Evolutionary conservation across 2,888 invertebrate species (phyloP).

Genomic region (Syritta pipiens): DNA sequence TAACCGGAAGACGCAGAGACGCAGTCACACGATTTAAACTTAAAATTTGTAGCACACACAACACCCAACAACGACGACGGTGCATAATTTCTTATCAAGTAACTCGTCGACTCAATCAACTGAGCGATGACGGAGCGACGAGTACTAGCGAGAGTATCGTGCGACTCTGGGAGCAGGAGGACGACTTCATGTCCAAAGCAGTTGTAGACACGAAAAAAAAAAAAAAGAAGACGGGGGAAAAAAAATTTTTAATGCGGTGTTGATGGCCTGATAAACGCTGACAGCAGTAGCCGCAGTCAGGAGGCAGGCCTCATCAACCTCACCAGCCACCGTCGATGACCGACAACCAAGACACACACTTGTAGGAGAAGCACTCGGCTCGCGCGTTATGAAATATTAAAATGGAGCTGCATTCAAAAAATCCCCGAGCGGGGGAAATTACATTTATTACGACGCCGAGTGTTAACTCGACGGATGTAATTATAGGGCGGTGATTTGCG

Average conservation of each 20-base stretch:
- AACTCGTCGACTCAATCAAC: slow-evolving; percentile 56
- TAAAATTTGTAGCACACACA: slow-evolving; percentile 32
- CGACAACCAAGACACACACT: slow-evolving; percentile 17
- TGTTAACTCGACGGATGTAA: slow-evolving; percentile 63
- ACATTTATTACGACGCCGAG: slow-evolving; percentile 54
- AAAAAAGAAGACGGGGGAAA: slow-evolving; percentile 9
- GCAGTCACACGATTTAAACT: slow-evolving; percentile 39
- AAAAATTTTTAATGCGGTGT: slow-evolving; percentile 51
- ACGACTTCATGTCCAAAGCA: slow-evolving; percentile 15
- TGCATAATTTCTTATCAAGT: slow-evolving; percentile 48
- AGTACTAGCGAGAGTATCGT: not conserved
- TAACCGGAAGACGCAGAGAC: slow-evolving; percentile 23
- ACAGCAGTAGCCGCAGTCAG: slow-evolving; percentile 35
- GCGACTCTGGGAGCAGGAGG: not conserved
- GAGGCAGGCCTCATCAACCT: not conserved
- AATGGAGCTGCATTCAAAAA: slow-evolving; percentile 47
- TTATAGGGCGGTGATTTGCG: slow-evolving; percentile 56
- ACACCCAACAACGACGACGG: slow-evolving; percentile 24
- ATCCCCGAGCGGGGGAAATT: slow-evolving; percentile 42
- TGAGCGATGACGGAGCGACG: slow-evolving; percentile 19
- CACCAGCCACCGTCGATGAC: not conserved
- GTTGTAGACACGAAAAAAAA: slow-evolving; percentile 8
- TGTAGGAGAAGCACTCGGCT: slow-evolving; percentile 13
- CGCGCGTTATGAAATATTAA: slow-evolving; percentile 55
- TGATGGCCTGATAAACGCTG: slow-evolving; percentile 65